These are phyloP conservation scores for Metridium senile DNA, from an alignment of 92 coral and sea anemone species.

Conservation along the genomic window DNA sequence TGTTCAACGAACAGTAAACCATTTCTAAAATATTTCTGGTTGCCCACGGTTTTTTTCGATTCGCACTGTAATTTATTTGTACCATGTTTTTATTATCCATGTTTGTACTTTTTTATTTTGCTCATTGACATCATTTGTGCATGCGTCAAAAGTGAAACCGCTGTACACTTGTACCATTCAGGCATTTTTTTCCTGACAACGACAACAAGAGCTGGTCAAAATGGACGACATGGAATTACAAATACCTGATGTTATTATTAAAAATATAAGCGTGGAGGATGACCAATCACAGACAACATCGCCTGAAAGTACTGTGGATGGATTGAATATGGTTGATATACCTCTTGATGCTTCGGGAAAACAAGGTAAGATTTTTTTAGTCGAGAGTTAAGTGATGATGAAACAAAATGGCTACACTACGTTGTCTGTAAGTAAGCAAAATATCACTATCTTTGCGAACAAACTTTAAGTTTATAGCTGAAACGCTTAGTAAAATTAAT, in stretches of 20 bases:
- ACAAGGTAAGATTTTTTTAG: constrained; percentile 13
- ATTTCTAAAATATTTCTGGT: no score
- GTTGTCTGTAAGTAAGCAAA: neutral
- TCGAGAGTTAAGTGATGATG: no score
- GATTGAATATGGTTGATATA: neutral
- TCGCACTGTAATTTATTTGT: no score
- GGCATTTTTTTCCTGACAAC: neutral
- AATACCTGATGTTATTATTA: neutral
- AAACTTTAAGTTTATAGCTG: no score
- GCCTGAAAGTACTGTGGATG: neutral
- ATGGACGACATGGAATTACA: neutral
- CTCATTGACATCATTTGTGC: no score
- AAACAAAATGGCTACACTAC: neutral
- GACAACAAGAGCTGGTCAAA: neutral
- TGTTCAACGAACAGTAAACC: no score
- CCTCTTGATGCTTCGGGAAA: neutral
- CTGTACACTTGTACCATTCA: neutral
- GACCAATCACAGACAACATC: neutral
- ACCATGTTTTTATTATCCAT: no score
- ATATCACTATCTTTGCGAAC: no score
- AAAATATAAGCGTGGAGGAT: neutral
- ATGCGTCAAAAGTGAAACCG: neutral
- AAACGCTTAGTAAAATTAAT: no score
- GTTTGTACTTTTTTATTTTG: no score
- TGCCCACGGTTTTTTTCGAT: no score